Evolutionary conservation across 2,888 invertebrate species (phyloP).

Genomic region (Amphipoea lucens): DNA sequence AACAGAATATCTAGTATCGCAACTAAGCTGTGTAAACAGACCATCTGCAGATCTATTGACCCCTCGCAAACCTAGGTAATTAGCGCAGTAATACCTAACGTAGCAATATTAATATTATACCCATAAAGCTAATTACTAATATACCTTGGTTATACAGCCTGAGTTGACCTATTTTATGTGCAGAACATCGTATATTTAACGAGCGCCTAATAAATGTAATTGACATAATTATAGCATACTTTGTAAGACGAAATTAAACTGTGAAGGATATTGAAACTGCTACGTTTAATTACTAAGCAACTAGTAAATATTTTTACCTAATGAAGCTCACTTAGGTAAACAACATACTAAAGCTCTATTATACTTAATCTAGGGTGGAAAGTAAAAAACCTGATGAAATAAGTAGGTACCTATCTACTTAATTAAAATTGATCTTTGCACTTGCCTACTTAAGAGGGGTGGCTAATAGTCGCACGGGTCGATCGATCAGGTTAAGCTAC

Average conservation of each 20-base stretch:
- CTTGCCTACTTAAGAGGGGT: background rate
- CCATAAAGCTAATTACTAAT: constrained; percentile 34
- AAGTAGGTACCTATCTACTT: too few relatives aligned
- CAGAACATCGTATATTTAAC: constrained; percentile 23
- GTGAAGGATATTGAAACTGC: constrained; percentile 10
- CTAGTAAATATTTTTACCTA: background rate
- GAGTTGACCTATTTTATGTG: constrained; percentile 24
- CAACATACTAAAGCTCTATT: background rate
- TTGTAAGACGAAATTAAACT: constrained; percentile 21
- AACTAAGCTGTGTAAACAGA: background rate
- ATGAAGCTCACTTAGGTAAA: too few relatives aligned
- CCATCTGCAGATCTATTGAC: constrained; percentile 11
- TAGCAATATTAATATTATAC: constrained; percentile 18
- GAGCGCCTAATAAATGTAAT: constrained; percentile 30
- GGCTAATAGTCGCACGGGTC: too few relatives aligned
- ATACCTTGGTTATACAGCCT: background rate
- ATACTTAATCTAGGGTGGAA: background rate
- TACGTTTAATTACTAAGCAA: background rate
- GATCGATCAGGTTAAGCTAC: too few relatives aligned
- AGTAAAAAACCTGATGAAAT: background rate
- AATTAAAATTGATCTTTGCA: background rate
- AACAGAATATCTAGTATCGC: background rate
- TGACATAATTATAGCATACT: constrained; percentile 26
- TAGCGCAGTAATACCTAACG: constrained; percentile 6
- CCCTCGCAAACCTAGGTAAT: constrained; percentile 12